Conservation (phyloP, 2,797 vertebrate species). For the Odontamblyopus lacepedii region DNA sequence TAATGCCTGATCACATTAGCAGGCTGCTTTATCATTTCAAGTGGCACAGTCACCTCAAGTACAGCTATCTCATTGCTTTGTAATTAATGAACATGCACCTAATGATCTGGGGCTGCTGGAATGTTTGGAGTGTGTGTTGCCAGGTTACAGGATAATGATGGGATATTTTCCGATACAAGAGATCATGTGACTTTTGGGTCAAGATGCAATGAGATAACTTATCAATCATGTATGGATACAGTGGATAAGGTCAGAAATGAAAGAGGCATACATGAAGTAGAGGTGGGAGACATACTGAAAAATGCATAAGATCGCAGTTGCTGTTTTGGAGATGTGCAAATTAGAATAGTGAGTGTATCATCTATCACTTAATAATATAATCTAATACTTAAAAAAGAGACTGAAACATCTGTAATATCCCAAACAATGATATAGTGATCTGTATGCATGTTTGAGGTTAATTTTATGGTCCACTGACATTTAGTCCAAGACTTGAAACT, state of each 20-base stretch:
- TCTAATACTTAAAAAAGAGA: too few relatives aligned
- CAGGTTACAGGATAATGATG: constrained; percentile 63
- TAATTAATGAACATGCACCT: constrained; percentile 63
- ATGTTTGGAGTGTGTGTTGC: constrained; percentile 66
- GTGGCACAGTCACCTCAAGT: constrained; percentile 53
- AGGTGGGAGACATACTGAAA: too few relatives aligned
- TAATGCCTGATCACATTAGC: constrained; percentile 66
- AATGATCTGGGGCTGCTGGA: constrained; percentile 61
- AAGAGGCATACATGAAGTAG: not conserved
- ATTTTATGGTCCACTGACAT: too few relatives aligned
- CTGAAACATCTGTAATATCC: too few relatives aligned
- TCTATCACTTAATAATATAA: too few relatives aligned
- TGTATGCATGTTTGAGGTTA: too few relatives aligned
- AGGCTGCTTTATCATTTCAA: constrained; percentile 63
- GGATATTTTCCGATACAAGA: constrained; percentile 40
- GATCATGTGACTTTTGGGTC: constrained; percentile 35
- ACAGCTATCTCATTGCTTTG: constrained; percentile 48
- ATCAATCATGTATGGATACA: constrained; percentile 49
- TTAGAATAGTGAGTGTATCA: too few relatives aligned
- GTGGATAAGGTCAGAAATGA: not conserved
- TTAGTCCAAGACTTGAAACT: too few relatives aligned
- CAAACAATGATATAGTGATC: too few relatives aligned
- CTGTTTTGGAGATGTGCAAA: too few relatives aligned
- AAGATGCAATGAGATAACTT: constrained; percentile 33
- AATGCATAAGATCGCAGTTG: too few relatives aligned